Evolutionary conservation across 2,888 invertebrate genomes (phyloP).

Genomic region (Tiliacea citrago): DNA sequence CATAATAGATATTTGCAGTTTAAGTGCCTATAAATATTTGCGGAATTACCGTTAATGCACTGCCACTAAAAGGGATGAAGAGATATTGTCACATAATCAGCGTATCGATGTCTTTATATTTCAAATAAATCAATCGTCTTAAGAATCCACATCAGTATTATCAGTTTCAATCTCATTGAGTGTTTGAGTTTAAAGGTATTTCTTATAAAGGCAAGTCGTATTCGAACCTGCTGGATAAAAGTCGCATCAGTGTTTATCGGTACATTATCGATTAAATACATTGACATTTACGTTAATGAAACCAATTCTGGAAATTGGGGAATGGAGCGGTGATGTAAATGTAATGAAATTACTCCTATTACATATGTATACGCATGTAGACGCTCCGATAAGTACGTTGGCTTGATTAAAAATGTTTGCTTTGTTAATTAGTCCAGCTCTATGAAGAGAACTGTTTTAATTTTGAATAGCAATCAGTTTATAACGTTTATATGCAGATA

Average conservation of each 20-base stretch:
- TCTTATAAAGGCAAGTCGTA: slow-evolving; percentile 72
- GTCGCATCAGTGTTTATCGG: slow-evolving; percentile 74
- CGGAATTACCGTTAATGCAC: slow-evolving; percentile 54
- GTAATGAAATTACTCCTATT: slow-evolving; percentile 61
- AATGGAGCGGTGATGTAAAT: slow-evolving; percentile 53
- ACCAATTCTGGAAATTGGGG: slow-evolving; percentile 62
- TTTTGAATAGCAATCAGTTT: slow-evolving; percentile 39
- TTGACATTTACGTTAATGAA: slow-evolving; percentile 71
- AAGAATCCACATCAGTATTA: slow-evolving; percentile 75
- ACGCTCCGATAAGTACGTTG: slow-evolving; percentile 25
- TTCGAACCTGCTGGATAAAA: slow-evolving; percentile 70
- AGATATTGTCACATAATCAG: slow-evolving; percentile 69
- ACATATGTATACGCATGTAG: slow-evolving; percentile 54
- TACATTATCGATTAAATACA: slow-evolving; percentile 74
- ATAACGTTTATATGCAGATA: slow-evolving; percentile 11
- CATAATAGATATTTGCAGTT: slow-evolving; percentile 30
- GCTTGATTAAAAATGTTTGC: slow-evolving; percentile 52
- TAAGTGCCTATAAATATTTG: slow-evolving; percentile 55
- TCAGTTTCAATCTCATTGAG: slow-evolving; percentile 75
- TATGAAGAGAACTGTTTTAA: slow-evolving; percentile 35
- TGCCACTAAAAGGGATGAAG: slow-evolving; percentile 57
- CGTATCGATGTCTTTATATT: slow-evolving; percentile 73
- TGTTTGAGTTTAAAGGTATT: slow-evolving; percentile 70
- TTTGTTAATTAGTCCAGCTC: slow-evolving; percentile 49
- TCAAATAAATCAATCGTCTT: slow-evolving; percentile 79